These are phyloP conservation scores for Cactoblastis cactorum DNA, from an alignment of 2,888 invertebrate genomes.

Conservation along the genomic window DNA sequence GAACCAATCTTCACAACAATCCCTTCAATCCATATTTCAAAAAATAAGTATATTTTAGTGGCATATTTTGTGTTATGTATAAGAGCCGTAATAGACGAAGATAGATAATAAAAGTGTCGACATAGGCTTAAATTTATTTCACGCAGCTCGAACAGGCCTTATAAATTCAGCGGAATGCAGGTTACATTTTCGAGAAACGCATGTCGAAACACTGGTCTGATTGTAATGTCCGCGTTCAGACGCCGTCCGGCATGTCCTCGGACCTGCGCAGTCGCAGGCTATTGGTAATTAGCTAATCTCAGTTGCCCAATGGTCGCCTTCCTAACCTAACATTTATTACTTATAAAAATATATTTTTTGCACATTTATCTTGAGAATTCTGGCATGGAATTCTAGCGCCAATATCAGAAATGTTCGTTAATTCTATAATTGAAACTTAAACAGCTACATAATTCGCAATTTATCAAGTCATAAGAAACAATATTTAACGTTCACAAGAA, in stretches of 20 bases:
- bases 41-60: no score
- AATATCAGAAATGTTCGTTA: not conserved
- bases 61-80: no score
- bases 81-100: no score
- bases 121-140: not conserved
- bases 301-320: conserved; percentile 25
- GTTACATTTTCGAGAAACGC: conserved; percentile 6
- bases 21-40: no score
- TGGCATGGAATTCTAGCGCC: conserved; percentile 9
- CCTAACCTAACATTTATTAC: conserved; percentile 10
- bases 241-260: conserved; percentile 22
- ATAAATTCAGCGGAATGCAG: conserved; percentile 4
- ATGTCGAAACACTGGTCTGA: conserved; percentile 3
- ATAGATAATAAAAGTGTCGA: no score
- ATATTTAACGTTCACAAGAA: not conserved
- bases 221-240: conserved; percentile 5
- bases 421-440: not conserved
- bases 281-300: conserved; percentile 48
- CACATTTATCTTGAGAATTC: not conserved
- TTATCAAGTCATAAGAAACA: not conserved
- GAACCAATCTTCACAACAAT: no score
- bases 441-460: not conserved
- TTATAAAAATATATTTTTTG: conserved; percentile 16
- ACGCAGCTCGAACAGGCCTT: not conserved
- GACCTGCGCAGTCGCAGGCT: conserved; percentile 25